phyloP scores from a whole-genome alignment of 1,140 invertebrate genomes.

The Whitmania pigra region DNA sequence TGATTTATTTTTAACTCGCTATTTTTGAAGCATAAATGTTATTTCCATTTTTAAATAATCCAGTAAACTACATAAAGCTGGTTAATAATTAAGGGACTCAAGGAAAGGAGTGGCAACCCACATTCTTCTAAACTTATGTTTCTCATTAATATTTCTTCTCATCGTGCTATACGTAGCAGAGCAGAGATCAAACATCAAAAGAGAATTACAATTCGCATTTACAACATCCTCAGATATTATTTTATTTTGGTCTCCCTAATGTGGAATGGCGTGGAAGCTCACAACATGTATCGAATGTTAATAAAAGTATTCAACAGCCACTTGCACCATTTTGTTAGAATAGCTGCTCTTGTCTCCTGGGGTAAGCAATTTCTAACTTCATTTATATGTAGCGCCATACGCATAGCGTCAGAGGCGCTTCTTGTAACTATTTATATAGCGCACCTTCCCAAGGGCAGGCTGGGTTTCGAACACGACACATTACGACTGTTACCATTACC shows the following conservation, averaged over 20 bases:
- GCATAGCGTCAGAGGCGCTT: too few species aligned
- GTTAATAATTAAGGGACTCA: background rate
- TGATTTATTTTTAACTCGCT: too few species aligned
- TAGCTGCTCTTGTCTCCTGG: constrained; percentile 16
- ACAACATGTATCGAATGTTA: constrained; percentile 20
- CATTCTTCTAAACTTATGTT: constrained; percentile 16
- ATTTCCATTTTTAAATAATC: too few species aligned
- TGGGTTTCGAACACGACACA: too few species aligned
- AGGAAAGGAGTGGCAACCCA: constrained; percentile 14
- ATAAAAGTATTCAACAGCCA: constrained; percentile 18
- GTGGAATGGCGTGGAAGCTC: constrained; percentile 19
- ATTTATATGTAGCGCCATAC: background rate
- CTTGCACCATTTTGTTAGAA: background rate
- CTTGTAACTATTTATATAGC: too few species aligned
- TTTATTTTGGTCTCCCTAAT: constrained; percentile 15
- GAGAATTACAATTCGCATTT: constrained; percentile 8
- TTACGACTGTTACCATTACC: too few species aligned
- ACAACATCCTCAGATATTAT: constrained; percentile 17
- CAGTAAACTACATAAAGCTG: too few species aligned
- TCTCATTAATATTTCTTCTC: constrained; percentile 9
- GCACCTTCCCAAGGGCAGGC: too few species aligned
- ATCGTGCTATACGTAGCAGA: constrained; percentile 18
- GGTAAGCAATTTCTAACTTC: background rate
- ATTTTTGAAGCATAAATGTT: too few species aligned
- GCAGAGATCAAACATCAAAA: background rate